phyloP scores from a whole-genome alignment of 2,888 invertebrate species.

The Bruchidius siliquastri region DNA sequence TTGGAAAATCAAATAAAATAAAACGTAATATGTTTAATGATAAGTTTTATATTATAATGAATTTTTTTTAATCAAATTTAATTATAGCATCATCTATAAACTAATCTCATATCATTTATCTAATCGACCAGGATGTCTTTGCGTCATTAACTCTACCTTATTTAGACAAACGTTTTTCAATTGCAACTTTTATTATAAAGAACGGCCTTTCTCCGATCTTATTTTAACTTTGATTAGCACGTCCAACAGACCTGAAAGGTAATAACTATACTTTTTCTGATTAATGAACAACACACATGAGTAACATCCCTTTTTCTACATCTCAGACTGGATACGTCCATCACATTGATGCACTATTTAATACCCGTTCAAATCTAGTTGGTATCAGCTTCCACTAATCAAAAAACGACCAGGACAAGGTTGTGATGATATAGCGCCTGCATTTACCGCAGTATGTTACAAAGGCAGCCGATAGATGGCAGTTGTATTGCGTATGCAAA shows the following conservation, averaged over 20 bases:
- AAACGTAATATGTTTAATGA: too few species aligned
- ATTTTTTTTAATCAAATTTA: too few species aligned
- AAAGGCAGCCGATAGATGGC: background rate
- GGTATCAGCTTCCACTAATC: background rate
- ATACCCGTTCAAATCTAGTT: background rate
- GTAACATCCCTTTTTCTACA: background rate
- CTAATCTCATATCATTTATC: background rate
- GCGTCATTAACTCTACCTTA: background rate
- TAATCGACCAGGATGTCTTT: background rate
- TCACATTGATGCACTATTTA: background rate
- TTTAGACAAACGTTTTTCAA: background rate
- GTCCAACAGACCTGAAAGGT: background rate
- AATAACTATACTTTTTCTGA: background rate
- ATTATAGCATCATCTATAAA: background rate
- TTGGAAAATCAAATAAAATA: too few species aligned
- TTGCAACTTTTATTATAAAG: background rate
- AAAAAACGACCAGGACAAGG: background rate
- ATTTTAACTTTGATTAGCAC: background rate
- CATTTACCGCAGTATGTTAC: background rate
- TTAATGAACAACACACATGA: background rate
- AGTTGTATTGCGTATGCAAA: conserved; percentile 23
- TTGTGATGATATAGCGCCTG: background rate
- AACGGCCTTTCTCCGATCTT: background rate
- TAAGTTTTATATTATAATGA: too few species aligned
- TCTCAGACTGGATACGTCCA: background rate